Base-by-base conservation (phyloP, 2,888 invertebrate genomes). In the Notodonta ziczac region DNA sequence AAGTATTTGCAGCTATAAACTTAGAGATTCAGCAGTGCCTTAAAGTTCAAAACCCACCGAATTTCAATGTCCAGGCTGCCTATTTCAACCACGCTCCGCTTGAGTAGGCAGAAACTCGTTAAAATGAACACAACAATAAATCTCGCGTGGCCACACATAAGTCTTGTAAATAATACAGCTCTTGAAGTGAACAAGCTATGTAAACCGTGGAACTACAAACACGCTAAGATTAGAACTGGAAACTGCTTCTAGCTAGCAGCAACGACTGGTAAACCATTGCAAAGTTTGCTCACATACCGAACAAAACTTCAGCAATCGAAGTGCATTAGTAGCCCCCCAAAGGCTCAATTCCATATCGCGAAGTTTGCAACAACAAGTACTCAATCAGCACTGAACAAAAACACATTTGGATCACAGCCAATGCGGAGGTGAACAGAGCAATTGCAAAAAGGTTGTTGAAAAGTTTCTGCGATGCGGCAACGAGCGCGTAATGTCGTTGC, bases 131-230 rank as follows among this genome's bases (percentile, higher is more conserved):
- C 50, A 50, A 16, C 50, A 16, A 9, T 50, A 50, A 50, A 50
- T 50, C 50, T 50, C 12, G 50, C 14, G 9, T 50, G 16, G 16
- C 50, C 50, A 16, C 50, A 50, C 16, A 50, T 2, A 50, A 2
- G 10, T 16, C 50, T 63, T 63, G 61, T 74, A 69, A 74, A 74
- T 73, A 65, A 73, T 71, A 63, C 58, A 55, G 56, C 51, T 35
- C 35, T 63, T 55, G 56, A 60, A 55, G 54, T 63, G 71, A 71
- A 69, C 71, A 63, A 64, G 53, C 58, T 52, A 62, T 54, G 57
- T 58, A 59, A 59, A 67, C 62, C 60, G 60, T 59, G 59, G 61
- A 65, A 55, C 59, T n/a, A 60, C 65, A 59, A 67, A 63, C 62
- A 68, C 59, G 60, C 44, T 59, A 42, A 63, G 59, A 66, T 65